Base-by-base conservation (phyloP, 2,797 vertebrate species). In the Darevskia mixta region DNA sequence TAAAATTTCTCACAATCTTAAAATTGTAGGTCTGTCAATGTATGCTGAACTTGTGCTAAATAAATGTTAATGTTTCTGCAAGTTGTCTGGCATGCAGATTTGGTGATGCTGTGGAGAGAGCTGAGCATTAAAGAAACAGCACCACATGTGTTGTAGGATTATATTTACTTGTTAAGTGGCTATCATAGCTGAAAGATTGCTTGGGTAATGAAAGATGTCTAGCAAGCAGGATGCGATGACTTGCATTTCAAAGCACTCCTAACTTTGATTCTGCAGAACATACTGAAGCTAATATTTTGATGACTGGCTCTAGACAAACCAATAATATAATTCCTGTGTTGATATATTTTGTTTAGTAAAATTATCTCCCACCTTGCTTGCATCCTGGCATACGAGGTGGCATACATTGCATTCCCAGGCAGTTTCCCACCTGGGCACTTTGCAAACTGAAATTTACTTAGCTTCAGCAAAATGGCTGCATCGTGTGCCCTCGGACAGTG, bases 31-130 rank as follows among this genome's bases (percentile, higher is more conserved):
- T 80, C 32, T 61, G 7, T 25, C 55, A 64, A 23, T 71, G 66
- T 23, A 71, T 71, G 17, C 41, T 23, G 69, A 71, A n/a, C 15
- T 32, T 18, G 11, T 67, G n/a, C 66, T 45, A 71, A 69, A 45
- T 82, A 82, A 45, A 83, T 83, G 67, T 41, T 35, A 45, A 83
- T 45, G 41, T 61, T 61, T 71, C 32, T 83, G 29, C 38, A n/a
- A n/a, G 64, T 38, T 49, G 18, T 18, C 10, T 71, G 11, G 29
- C n/a, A 49, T 83, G 8, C 27, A 49, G 43, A 45, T 71, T 9
- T 71, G 23, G 27, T 83, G 41, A 15, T 71, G 66, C 41, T 83
- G 29, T 83, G 66, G 8, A n/a, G 17, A 49, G 64, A 45, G n/a
- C n/a, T 49, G 66, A 83, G 43, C 17, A 71, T 49, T 49, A 41